Percentiles rank a stretch among this genome's conserved stretches.
These are phyloP conservation scores for Cromileptes altivelis DNA, from an alignment of 2,113 vertebrate genomes.

Conservation along the genomic window DNA sequence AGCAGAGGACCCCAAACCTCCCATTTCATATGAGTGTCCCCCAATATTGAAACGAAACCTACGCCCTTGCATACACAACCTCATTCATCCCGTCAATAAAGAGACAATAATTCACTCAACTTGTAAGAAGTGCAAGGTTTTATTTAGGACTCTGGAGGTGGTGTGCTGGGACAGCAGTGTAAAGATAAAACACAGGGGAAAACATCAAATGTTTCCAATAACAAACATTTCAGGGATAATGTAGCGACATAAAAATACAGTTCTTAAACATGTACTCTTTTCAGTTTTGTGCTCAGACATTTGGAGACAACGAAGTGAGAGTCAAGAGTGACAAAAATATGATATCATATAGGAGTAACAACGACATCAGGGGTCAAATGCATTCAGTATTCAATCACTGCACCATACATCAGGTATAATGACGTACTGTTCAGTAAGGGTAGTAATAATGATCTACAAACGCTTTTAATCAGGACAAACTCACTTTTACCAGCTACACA, in stretches of 20 bases:
- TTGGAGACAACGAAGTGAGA: not conserved
- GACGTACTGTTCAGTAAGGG: not conserved
- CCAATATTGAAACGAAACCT: too few relatives aligned
- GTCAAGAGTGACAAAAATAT: slow-evolving; percentile 24
- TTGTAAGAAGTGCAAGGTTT: slow-evolving; percentile 39
- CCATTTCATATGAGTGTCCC: too few relatives aligned
- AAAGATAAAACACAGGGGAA: not conserved
- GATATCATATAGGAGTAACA: slow-evolving; percentile 1
- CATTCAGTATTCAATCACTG: not conserved
- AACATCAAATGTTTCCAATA: slow-evolving; percentile 15
- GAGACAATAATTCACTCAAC: not conserved
- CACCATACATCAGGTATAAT: slow-evolving; percentile 2
- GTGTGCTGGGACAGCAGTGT: not conserved
- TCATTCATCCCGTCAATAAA: not conserved
- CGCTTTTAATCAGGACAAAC: not conserved
- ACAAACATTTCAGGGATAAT: slow-evolving; percentile 9
- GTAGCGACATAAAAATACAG: not conserved
- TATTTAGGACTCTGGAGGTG: slow-evolving; percentile 42
- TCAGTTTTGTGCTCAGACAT: slow-evolving; percentile 10
- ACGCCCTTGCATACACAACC: not conserved
- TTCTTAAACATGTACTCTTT: not conserved
- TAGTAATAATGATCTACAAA: slow-evolving; percentile 3
- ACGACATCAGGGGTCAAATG: slow-evolving; percentile 1
- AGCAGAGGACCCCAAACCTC: too few relatives aligned
- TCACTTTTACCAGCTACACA: not conserved